Percentiles rank a stretch among this genome's conserved stretches.
These are phyloP conservation scores for Hoplodrina blanda DNA, from an alignment of 2,888 invertebrate genomes.

Conservation along the genomic window DNA sequence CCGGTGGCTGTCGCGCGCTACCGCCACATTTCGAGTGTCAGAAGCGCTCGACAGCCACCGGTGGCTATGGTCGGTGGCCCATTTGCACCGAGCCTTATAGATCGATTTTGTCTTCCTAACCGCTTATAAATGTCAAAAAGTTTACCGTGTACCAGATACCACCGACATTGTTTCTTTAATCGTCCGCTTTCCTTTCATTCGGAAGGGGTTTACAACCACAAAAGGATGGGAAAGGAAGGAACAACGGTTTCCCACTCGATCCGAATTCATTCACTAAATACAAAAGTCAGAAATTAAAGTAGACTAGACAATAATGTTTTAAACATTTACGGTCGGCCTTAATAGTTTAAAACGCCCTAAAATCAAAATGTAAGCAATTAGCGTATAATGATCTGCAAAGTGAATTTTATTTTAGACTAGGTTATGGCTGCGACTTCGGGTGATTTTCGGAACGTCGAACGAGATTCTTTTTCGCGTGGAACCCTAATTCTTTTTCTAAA, in stretches of 20 bases:
- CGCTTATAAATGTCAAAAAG: slow-evolving; percentile 50
- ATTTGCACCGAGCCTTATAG: too few relatives aligned
- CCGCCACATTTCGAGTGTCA: too few relatives aligned
- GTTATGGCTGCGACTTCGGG: too few relatives aligned
- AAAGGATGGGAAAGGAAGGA: slow-evolving; percentile 29
- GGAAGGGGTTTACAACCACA: slow-evolving; percentile 38
- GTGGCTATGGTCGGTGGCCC: too few relatives aligned
- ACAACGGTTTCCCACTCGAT: slow-evolving; percentile 26
- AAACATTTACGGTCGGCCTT: background rate
- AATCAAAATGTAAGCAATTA: slow-evolving; percentile 28
- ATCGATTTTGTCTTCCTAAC: slow-evolving; percentile 30
- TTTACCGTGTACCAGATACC: slow-evolving; percentile 41
- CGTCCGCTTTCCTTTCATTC: slow-evolving; percentile 30
- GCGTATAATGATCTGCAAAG: slow-evolving; percentile 12
- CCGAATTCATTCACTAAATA: slow-evolving; percentile 42
- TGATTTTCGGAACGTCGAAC: too few relatives aligned
- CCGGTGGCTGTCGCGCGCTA: too few relatives aligned
- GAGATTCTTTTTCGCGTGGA: too few relatives aligned
- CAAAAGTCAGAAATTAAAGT: slow-evolving; percentile 31
- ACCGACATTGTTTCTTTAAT: slow-evolving; percentile 45
- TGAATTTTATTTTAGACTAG: slow-evolving; percentile 29
- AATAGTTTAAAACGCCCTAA: slow-evolving; percentile 5
- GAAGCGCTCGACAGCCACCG: too few relatives aligned
- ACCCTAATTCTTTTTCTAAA: too few relatives aligned
- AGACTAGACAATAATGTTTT: slow-evolving; percentile 10